Conservation (phyloP, 1,140 invertebrate genomes). For the Neodiprion lecontei region DNA sequence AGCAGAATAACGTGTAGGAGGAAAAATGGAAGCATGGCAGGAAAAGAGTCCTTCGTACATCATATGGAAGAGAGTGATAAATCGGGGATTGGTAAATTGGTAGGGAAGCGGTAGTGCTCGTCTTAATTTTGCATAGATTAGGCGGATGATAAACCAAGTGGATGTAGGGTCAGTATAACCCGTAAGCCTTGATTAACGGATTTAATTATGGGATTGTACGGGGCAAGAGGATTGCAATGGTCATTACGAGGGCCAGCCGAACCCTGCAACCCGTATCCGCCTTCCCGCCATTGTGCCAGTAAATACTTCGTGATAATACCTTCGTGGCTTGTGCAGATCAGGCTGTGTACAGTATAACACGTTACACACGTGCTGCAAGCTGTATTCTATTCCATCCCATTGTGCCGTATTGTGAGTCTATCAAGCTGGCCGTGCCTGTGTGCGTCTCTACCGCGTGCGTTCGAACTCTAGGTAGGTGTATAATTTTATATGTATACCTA, state of each 20-base stretch:
- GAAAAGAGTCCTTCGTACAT: too few relatives aligned
- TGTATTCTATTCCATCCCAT: too few relatives aligned
- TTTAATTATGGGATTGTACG: constrained; percentile 54
- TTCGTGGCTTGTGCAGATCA: not conserved
- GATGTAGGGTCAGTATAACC: constrained; percentile 49
- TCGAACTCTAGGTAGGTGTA: not conserved
- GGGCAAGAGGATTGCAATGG: constrained; percentile 41
- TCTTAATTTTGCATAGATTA: constrained; percentile 8
- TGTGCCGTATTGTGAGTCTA: too few relatives aligned
- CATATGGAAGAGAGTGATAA: too few relatives aligned
- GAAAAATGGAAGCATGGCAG: too few relatives aligned
- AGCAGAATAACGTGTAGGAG: too few relatives aligned
- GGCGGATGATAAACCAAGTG: not conserved
- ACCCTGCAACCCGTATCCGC: not conserved
- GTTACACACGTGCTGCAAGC: too few relatives aligned
- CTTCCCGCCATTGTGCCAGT: not conserved
- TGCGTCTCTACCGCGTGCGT: not conserved
- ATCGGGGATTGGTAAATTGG: too few relatives aligned
- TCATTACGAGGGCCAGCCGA: constrained; percentile 38
- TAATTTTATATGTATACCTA: constrained; percentile 21
- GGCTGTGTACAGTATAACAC: too few relatives aligned
- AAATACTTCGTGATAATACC: constrained; percentile 3
- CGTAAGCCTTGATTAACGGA: constrained; percentile 56
- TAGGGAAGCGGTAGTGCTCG: not conserved
- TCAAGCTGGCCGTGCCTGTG: not conserved